A percentile compares a stretch with the other conserved stretches of the same genome.
Conservation (phyloP, 2,113 vertebrate species). For the Nanorana parkeri region DNA sequence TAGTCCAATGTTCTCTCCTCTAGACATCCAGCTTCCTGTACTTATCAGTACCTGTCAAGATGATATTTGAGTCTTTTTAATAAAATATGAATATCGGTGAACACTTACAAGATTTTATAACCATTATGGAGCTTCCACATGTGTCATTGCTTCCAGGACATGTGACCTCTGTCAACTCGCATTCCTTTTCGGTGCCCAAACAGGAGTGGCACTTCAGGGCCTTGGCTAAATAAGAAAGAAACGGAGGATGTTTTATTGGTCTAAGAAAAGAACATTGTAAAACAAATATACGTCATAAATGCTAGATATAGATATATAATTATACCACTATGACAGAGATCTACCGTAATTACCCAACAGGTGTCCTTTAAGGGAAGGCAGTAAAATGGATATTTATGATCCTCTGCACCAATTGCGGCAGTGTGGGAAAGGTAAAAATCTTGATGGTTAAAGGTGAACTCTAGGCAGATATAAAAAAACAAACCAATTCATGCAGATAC, state of each 20-base stretch:
- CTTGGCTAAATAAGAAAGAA: conserved; percentile 4
- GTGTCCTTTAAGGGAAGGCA: too few relatives aligned
- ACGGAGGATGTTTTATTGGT: neutral
- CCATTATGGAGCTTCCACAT: neutral
- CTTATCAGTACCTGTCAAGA: too few relatives aligned
- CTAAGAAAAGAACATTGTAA: neutral
- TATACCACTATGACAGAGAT: too few relatives aligned
- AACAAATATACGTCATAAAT: neutral
- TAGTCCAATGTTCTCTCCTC: neutral
- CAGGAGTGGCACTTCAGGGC: conserved; percentile 18
- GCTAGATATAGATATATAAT: neutral
- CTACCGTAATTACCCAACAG: neutral
- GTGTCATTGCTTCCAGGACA: neutral
- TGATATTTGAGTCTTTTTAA: too few relatives aligned
- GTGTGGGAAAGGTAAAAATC: too few relatives aligned
- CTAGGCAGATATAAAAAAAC: too few relatives aligned
- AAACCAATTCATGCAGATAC: too few relatives aligned
- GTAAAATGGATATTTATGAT: neutral
- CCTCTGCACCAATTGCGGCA: too few relatives aligned
- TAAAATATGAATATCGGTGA: neutral
- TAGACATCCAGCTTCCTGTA: neutral
- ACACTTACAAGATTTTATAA: conserved; percentile 22
- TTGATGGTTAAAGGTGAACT: too few relatives aligned
- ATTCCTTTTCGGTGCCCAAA: neutral
- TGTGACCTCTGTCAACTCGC: neutral